Percentiles rank a stretch among this genome's conserved stretches.
Conservation (phyloP, 2,113 vertebrate genomes). For the Pampusana beccarii region DNA sequence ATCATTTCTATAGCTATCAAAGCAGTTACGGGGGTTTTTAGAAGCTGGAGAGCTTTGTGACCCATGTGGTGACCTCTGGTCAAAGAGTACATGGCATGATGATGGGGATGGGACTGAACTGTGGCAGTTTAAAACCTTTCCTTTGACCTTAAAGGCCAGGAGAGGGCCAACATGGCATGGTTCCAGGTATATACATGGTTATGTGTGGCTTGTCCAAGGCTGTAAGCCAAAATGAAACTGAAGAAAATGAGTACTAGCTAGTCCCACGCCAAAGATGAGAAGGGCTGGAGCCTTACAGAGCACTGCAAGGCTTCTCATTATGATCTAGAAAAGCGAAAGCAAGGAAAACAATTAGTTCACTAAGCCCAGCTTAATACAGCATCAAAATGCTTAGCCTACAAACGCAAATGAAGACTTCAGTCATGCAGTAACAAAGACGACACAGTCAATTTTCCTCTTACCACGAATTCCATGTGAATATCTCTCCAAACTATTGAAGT, state of each 20-base stretch:
- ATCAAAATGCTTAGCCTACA: neutral
- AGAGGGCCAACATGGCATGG: neutral
- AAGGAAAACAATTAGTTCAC: neutral
- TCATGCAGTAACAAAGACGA: neutral
- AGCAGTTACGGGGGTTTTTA: neutral
- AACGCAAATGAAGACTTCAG: neutral
- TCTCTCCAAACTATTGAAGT: neutral
- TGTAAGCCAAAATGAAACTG: conserved; percentile 8
- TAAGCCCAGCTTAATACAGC: neutral
- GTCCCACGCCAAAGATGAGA: neutral
- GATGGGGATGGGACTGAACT: neutral
- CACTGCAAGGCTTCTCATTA: neutral
- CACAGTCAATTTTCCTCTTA: neutral
- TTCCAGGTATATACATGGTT: neutral
- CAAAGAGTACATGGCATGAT: neutral
- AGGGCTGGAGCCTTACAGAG: neutral
- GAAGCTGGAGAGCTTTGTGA: neutral
- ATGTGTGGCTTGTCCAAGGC: neutral
- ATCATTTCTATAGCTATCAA: neutral
- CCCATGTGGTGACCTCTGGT: neutral
- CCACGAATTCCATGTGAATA: neutral
- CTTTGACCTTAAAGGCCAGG: conserved; percentile 14
- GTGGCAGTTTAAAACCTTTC: neutral
- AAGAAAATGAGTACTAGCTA: neutral
- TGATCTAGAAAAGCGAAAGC: neutral